These are phyloP conservation scores for Eurystomus gularis DNA, from an alignment of 2,113 vertebrate genomes.

Conservation along the genomic window DNA sequence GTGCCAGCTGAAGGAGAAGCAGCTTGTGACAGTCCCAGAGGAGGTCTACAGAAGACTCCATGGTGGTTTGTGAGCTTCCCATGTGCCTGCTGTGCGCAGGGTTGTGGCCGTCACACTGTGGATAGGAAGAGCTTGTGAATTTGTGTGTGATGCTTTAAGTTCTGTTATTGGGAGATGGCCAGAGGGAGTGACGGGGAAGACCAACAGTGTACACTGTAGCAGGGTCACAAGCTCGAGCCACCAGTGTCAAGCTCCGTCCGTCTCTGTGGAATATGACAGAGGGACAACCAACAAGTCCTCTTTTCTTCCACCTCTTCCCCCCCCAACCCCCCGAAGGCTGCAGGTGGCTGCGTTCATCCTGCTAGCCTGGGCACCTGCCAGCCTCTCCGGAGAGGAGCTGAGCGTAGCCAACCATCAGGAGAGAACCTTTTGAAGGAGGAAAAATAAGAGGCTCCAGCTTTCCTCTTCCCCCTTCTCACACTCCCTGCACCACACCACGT, in stretches of 20 bases:
- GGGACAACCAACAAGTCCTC: background rate
- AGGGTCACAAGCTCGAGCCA: background rate
- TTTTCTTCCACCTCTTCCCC: background rate
- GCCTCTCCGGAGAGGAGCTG: background rate
- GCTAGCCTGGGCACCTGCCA: fast-evolving
- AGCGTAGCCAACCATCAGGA: background rate
- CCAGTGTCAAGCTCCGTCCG: fast-evolving
- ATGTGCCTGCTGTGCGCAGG: fast-evolving
- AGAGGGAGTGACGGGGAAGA: fast-evolving
- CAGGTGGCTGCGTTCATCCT: background rate
- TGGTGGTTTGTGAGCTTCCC: background rate
- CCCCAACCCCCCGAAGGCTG: too few relatives aligned
- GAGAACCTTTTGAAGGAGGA: background rate
- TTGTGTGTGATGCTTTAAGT: background rate
- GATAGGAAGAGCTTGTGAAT: background rate
- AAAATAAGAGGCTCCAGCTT: background rate
- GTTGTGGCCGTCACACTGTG: background rate
- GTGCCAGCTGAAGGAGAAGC: background rate
- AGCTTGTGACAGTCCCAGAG: background rate
- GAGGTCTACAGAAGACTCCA: background rate
- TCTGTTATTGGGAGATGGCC: fast-evolving
- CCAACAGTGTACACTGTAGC: background rate
- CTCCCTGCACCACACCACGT: fast-evolving
- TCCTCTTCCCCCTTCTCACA: background rate
- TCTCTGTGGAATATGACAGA: background rate